Evolutionary conservation across 1,140 invertebrate species (phyloP).

Genomic region (Theocolax elegans): DNA sequence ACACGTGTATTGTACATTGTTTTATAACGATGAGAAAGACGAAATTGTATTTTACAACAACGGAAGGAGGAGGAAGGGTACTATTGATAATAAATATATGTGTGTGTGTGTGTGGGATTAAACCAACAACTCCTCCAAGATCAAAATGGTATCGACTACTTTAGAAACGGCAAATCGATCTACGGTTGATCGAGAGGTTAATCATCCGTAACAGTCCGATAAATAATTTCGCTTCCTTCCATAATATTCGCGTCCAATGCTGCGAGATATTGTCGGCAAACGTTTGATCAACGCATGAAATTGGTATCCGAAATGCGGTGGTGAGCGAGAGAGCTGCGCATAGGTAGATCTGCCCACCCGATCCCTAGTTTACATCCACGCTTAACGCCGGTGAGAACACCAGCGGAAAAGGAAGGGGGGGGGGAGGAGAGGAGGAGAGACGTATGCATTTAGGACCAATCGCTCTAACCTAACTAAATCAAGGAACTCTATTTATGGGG

Average conservation of each 20-base stretch:
- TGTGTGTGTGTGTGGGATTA: too few relatives aligned
- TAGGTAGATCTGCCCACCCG: neutral
- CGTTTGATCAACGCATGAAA: slow-evolving; percentile 33
- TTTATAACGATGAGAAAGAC: too few relatives aligned
- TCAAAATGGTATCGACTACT: too few relatives aligned
- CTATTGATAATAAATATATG: too few relatives aligned
- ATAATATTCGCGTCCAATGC: neutral
- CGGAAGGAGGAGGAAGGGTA: too few relatives aligned
- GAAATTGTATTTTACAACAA: too few relatives aligned
- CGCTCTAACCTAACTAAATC: neutral
- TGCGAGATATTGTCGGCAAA: slow-evolving; percentile 25
- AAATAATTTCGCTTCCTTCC: neutral
- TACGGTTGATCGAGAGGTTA: too few relatives aligned
- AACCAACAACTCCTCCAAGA: too few relatives aligned
- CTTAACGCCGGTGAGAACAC: neutral
- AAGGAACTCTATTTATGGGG: slow-evolving; percentile 4
- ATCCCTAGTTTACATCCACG: slow-evolving; percentile 17
- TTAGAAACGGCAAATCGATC: too few relatives aligned
- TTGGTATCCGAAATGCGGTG: slow-evolving; percentile 23
- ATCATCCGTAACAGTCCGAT: neutral
- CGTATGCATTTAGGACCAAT: neutral
- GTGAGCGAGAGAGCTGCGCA: neutral
- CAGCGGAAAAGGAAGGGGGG: neutral
- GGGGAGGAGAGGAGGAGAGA: neutral
- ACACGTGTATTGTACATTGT: too few relatives aligned